Percentiles rank a stretch among this genome's conserved stretches.
Conservation (phyloP, 2,888 invertebrate species). For the Caenorhabditis afra region DNA sequence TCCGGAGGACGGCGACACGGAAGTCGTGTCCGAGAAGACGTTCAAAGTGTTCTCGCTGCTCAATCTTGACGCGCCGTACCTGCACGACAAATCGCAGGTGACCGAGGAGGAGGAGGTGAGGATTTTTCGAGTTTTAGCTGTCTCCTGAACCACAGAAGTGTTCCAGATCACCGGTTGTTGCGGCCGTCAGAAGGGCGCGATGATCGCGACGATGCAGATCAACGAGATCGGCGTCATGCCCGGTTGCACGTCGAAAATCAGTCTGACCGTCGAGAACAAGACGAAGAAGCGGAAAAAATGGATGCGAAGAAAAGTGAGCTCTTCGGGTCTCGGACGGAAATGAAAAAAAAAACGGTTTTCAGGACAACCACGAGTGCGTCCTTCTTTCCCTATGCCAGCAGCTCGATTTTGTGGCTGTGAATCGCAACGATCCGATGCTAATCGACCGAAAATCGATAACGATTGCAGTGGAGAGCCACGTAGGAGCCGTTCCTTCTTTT, state of each 20-base stretch:
- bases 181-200: constrained; percentile 61
- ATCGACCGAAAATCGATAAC: constrained; percentile 75
- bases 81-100: constrained; percentile 68
- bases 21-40: constrained; percentile 77
- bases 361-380: constrained; percentile 75
- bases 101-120: constrained; percentile 73
- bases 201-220: constrained; percentile 68
- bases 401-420: constrained; percentile 73
- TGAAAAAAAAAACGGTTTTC: constrained; percentile 4
- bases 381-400: constrained; percentile 76
- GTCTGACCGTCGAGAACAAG: constrained; percentile 71
- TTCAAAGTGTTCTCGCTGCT: constrained; percentile 74
- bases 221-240: constrained; percentile 74
- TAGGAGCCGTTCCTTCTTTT: constrained; percentile 12
- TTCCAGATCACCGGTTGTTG: constrained; percentile 67
- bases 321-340: too few relatives aligned
- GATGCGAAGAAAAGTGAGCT: constrained; percentile 61
- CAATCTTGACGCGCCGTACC: constrained; percentile 78
- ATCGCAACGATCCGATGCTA: constrained; percentile 67
- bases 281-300: constrained; percentile 71
- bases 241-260: constrained; percentile 64
- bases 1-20: constrained; percentile 78
- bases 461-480: constrained; percentile 76
- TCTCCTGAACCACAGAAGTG: too few relatives aligned
- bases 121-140: too few relatives aligned